These are phyloP conservation scores for Hedychridium roseum DNA, from an alignment of 2,888 invertebrate genomes.

Conservation along the genomic window DNA sequence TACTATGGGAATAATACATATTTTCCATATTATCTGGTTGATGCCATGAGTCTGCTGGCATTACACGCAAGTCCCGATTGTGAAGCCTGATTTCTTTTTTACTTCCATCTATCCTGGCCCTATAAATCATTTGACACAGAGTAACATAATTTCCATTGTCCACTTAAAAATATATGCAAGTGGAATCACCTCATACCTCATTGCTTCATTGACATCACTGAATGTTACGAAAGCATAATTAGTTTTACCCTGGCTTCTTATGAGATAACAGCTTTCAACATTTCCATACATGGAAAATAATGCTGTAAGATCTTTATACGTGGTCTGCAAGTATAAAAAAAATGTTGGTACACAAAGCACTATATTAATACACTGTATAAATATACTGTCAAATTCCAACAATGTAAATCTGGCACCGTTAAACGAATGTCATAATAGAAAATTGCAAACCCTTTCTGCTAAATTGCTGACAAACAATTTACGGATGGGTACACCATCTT, in stretches of 20 bases:
- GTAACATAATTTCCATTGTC: too few species aligned
- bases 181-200: conserved; percentile 61
- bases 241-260: conserved; percentile 65
- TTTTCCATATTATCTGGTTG: conserved; percentile 66
- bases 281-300: conserved; percentile 69
- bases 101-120: conserved; percentile 47
- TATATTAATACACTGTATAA: neutral
- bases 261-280: conserved; percentile 68
- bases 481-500: conserved; percentile 69
- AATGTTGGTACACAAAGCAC: conserved; percentile 1
- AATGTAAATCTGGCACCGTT: neutral
- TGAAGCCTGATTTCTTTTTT: conserved; percentile 50
- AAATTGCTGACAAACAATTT: conserved; percentile 70
- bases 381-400: conserved; percentile 1
- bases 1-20: conserved; percentile 29
- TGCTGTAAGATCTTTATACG: conserved; percentile 66
- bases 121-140: conserved; percentile 32
- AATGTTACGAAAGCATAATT: conserved; percentile 69
- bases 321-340: conserved; percentile 63
- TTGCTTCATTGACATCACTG: conserved; percentile 66
- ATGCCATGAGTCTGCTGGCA: conserved; percentile 72
- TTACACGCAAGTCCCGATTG: conserved; percentile 63
- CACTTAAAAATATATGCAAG: neutral
- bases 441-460: conserved; percentile 65
- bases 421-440: neutral